phyloP scores from a whole-genome alignment of 2,113 vertebrate species.

The Thamnophis sirtalis region DNA sequence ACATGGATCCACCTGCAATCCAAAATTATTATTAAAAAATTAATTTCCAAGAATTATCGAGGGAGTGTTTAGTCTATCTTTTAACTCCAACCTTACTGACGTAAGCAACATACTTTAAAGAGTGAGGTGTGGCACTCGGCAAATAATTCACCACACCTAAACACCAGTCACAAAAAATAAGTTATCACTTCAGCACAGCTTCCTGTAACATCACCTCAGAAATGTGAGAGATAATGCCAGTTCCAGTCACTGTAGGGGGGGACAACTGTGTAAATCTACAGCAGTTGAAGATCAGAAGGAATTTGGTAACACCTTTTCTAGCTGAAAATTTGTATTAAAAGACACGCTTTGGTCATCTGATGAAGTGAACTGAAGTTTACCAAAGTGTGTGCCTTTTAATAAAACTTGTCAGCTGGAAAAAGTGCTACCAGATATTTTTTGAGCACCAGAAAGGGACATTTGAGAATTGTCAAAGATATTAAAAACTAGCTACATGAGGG shows the following conservation, averaged over 20 bases:
- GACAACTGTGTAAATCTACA: neutral
- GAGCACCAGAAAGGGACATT: neutral
- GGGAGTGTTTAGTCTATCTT: neutral
- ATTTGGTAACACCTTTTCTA: neutral
- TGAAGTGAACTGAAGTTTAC: neutral
- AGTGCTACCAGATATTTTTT: neutral
- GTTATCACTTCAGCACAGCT: neutral
- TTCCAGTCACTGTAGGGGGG: neutral
- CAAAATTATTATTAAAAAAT: neutral
- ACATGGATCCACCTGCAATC: slow-evolving; percentile 48
- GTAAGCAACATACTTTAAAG: neutral
- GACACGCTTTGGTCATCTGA: neutral
- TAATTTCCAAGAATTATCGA: neutral
- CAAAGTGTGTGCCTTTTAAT: neutral
- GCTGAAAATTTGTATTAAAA: neutral
- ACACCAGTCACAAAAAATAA: neutral
- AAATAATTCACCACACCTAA: slow-evolving; percentile 20
- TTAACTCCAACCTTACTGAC: slow-evolving; percentile 1
- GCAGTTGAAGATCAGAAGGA: neutral
- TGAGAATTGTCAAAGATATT: neutral
- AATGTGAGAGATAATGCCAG: neutral
- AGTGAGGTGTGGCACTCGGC: neutral
- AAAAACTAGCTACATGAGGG: neutral
- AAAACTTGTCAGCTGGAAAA: neutral
- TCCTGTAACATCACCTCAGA: neutral